Evolutionary conservation across 37 sponge, comb jelly and placozoan species (phyloP).

Genomic region (Ianthella basta): DNA sequence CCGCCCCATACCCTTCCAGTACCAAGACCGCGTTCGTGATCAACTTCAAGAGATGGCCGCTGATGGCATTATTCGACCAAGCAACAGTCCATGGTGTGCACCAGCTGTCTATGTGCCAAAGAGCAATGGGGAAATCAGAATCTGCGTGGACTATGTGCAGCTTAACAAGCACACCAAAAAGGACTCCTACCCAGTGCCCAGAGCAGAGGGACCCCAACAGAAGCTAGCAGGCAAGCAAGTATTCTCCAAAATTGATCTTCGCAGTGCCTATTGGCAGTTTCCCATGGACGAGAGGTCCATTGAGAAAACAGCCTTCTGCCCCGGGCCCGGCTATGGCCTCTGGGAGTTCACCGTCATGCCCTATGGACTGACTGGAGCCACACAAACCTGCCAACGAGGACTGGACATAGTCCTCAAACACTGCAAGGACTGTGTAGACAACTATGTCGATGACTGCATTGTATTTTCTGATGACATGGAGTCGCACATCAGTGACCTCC

Average conservation of each 20-base stretch:
- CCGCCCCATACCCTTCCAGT: conserved; percentile 19
- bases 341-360: conserved; percentile 38
- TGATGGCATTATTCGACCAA: not conserved
- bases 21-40: not conserved
- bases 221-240: not conserved
- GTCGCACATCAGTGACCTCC: conserved; percentile 1
- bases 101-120: not conserved
- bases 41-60: not conserved
- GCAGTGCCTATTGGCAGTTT: conserved; percentile 18
- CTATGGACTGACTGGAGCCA: conserved; percentile 28
- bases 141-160: conserved; percentile 21
- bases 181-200: conserved; percentile 22
- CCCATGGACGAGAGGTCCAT: not conserved
- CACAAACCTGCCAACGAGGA: conserved; percentile 30
- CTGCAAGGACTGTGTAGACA: conserved; percentile 20
- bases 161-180: conserved; percentile 13
- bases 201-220: conserved; percentile 20
- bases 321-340: conserved; percentile 31
- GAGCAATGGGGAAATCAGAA: conserved; percentile 12
- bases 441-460: conserved; percentile 11
- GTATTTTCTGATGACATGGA: not conserved
- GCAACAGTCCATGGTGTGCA: conserved; percentile 6
- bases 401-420: conserved; percentile 13
- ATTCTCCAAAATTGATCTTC: conserved; percentile 12
- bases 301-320: conserved; percentile 21